These are phyloP conservation scores for Nycteola revayana DNA, from an alignment of 2,888 invertebrate species.

Conservation along the genomic window DNA sequence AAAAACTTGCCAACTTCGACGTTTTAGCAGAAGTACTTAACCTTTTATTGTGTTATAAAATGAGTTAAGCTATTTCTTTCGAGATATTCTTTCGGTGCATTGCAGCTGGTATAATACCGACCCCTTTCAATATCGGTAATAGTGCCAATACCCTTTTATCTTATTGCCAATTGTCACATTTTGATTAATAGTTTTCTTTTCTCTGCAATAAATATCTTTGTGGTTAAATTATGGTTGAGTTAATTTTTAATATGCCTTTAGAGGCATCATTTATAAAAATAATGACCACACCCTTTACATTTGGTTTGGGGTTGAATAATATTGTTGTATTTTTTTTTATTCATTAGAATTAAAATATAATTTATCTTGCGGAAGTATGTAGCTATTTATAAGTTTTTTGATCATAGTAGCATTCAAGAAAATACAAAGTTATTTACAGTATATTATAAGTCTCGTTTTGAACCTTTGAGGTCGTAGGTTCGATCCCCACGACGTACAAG, in stretches of 20 bases:
- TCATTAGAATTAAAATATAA: background rate
- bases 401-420: too few relatives aligned
- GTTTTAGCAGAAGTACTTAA: too few relatives aligned
- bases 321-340: slow-evolving; percentile 9
- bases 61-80: too few relatives aligned
- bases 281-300: slow-evolving; percentile 55
- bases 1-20: too few relatives aligned
- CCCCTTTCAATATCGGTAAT: slow-evolving; percentile 27
- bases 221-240: slow-evolving; percentile 58
- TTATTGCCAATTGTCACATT: slow-evolving; percentile 42
- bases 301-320: slow-evolving; percentile 25
- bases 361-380: too few relatives aligned
- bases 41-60: too few relatives aligned
- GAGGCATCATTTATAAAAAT: slow-evolving; percentile 39
- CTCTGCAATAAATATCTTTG: slow-evolving; percentile 53
- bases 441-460: too few relatives aligned
- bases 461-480: too few relatives aligned
- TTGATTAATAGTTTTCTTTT: slow-evolving; percentile 61
- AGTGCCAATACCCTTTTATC: slow-evolving; percentile 25
- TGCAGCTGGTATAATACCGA: slow-evolving; percentile 18
- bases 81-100: too few relatives aligned
- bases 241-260: slow-evolving; percentile 41
- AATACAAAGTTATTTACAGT: too few relatives aligned
- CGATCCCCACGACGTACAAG: too few relatives aligned
- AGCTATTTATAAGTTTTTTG: too few relatives aligned